Conservation (phyloP, 2,888 invertebrate genomes). For the Caenorhabditis wallacei region DNA sequence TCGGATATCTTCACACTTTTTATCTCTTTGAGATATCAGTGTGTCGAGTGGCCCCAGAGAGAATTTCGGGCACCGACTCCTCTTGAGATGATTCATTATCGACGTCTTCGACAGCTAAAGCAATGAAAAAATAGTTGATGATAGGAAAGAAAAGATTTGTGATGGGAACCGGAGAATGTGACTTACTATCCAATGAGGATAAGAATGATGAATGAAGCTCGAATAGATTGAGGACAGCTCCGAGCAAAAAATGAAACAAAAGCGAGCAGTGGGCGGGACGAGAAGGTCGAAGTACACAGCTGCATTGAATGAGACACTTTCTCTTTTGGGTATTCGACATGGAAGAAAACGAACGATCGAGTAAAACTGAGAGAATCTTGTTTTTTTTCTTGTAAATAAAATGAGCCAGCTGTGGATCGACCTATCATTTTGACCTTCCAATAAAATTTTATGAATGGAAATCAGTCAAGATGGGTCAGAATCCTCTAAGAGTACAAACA, state of each 20-base stretch:
- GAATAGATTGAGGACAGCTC: neutral
- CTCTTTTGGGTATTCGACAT: constrained; percentile 2
- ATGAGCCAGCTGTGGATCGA: constrained; percentile 13
- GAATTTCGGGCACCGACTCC: constrained; percentile 5
- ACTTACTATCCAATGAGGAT: neutral
- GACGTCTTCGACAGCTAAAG: constrained; percentile 8
- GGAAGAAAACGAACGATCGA: neutral
- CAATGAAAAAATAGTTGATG: constrained; percentile 19
- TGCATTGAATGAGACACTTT: constrained; percentile 14
- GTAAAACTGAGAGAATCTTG: constrained; percentile 14
- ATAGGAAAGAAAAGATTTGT: constrained; percentile 32
- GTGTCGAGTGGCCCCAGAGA: neutral
- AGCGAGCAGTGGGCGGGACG: neutral
- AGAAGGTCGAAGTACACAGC: constrained; percentile 28
- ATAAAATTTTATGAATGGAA: neutral
- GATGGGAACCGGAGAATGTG: constrained; percentile 7
- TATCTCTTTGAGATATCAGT: constrained; percentile 4
- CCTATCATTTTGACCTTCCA: neutral
- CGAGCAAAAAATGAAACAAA: neutral
- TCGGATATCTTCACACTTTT: constrained; percentile 43
- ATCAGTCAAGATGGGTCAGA: no score
- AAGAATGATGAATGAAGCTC: constrained; percentile 31
- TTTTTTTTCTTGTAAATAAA: neutral
- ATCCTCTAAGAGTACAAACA: no score
- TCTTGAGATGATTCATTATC: constrained; percentile 27